Conservation (phyloP, 2,797 vertebrate genomes). For the Scomberomorus guttatus region DNA sequence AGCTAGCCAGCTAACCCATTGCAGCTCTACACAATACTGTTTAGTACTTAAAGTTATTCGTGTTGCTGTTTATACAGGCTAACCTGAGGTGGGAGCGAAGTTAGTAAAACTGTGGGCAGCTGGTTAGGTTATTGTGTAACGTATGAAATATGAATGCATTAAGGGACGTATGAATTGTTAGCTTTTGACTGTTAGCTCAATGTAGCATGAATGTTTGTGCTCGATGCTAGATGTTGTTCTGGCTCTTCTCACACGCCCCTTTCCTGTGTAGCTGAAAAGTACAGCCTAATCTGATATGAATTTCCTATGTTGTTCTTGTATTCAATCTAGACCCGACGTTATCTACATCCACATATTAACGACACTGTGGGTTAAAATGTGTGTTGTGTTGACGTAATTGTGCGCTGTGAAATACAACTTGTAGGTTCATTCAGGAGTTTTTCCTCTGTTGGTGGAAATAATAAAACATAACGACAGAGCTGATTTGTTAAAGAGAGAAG, state of each 20-base stretch:
- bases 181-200: not conserved
- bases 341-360: not conserved
- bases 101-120: accelerated
- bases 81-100: accelerated
- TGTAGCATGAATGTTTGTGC: not conserved
- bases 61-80: not conserved
- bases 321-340: too few species aligned
- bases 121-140: accelerated
- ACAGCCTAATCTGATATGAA: too few species aligned
- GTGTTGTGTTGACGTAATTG: not conserved
- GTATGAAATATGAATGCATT: not conserved
- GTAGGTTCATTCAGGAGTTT: not conserved
- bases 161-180: not conserved
- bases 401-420: not conserved
- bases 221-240: constrained; percentile 2
- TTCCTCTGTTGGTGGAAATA: not conserved
- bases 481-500: too few species aligned
- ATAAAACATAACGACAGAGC: not conserved
- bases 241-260: constrained; percentile 21
- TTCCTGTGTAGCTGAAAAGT: not conserved
- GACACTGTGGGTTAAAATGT: not conserved
- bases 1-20: constrained; percentile 33
- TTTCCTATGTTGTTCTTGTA: not conserved
- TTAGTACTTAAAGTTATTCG: accelerated
- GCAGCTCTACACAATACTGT: too few species aligned